Conservation (phyloP, 2,888 invertebrate species). For the Papilio demoleus region DNA sequence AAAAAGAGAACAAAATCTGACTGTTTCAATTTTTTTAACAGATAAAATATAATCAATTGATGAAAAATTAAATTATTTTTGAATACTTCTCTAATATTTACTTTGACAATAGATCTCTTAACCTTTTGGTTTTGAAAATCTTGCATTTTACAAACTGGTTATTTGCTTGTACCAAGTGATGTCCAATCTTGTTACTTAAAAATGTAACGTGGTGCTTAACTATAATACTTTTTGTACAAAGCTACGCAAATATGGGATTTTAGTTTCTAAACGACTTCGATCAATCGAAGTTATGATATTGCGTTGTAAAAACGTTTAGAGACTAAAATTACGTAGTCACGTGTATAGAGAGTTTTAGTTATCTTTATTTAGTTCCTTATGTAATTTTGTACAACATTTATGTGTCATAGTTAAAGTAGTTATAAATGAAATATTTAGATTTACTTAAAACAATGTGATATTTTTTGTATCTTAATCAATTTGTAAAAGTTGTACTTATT, state of each 20-base stretch:
- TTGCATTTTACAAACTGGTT: background rate
- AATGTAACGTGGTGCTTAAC: background rate
- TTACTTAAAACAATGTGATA: slow-evolving; percentile 59
- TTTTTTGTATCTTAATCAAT: slow-evolving; percentile 60
- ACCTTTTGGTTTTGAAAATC: background rate
- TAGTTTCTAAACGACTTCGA: no score
- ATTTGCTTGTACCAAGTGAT: background rate
- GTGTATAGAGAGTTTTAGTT: background rate
- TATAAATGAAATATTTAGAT: slow-evolving; percentile 21
- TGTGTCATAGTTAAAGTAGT: slow-evolving; percentile 29
- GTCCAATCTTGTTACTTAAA: background rate
- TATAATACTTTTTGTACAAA: no score
- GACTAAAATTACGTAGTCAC: no score
- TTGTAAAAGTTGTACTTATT: slow-evolving; percentile 53
- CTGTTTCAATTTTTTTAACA: no score
- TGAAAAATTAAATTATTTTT: background rate
- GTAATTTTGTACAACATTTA: slow-evolving; percentile 28
- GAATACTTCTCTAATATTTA: background rate
- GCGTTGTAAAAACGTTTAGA: no score
- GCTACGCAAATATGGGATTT: no score
- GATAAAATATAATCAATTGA: no score
- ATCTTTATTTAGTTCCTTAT: background rate
- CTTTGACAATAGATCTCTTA: background rate
- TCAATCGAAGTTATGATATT: no score
- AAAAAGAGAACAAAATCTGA: no score